A percentile compares a stretch with the other conserved stretches of the same genome.
phyloP scores from a whole-genome alignment of 37 sponge, comb jelly and placozoan genomes.

The Haliclona indistincta region DNA sequence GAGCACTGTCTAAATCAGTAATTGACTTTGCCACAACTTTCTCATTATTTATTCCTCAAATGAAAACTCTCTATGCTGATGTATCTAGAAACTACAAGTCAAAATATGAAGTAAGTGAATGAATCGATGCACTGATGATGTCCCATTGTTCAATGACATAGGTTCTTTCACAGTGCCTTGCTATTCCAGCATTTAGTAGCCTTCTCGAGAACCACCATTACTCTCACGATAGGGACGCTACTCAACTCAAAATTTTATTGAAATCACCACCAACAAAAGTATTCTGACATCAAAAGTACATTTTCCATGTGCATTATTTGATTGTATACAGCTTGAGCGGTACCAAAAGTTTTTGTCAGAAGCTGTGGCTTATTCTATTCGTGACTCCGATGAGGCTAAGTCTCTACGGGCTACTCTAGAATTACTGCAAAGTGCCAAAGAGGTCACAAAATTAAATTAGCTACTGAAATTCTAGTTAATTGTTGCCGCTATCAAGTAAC shows the following conservation, averaged over 20 bases:
- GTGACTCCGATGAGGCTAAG: constrained; percentile 31
- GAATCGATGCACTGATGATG: not conserved
- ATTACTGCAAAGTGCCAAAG: constrained; percentile 20
- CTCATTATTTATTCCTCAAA: constrained; percentile 21
- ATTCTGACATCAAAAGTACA: not conserved
- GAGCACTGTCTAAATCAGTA: constrained; percentile 3
- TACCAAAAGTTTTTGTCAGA: constrained; percentile 44
- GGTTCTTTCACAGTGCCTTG: constrained; percentile 15
- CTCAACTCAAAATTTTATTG: constrained; percentile 43
- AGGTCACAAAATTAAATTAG: constrained; percentile 14
- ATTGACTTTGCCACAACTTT: constrained; percentile 22
- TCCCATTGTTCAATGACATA: not conserved
- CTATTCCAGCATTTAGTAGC: constrained; percentile 24
- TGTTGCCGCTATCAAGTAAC: no score
- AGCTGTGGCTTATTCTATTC: constrained; percentile 15
- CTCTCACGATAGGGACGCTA: constrained; percentile 52
- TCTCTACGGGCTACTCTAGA: constrained; percentile 28
- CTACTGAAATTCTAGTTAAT: no score
- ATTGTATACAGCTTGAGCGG: constrained; percentile 35
- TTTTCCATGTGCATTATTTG: not conserved
- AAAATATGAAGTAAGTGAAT: constrained; percentile 16
- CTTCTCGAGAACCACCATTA: constrained; percentile 59
- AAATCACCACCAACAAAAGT: constrained; percentile 46
- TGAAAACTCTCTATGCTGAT: constrained; percentile 45
- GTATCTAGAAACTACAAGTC: constrained; percentile 34